A percentile compares a stretch with the other conserved stretches of the same genome.
Evolutionary conservation across 2,888 invertebrate genomes (phyloP).

Genomic region (Pelosia muscerda): DNA sequence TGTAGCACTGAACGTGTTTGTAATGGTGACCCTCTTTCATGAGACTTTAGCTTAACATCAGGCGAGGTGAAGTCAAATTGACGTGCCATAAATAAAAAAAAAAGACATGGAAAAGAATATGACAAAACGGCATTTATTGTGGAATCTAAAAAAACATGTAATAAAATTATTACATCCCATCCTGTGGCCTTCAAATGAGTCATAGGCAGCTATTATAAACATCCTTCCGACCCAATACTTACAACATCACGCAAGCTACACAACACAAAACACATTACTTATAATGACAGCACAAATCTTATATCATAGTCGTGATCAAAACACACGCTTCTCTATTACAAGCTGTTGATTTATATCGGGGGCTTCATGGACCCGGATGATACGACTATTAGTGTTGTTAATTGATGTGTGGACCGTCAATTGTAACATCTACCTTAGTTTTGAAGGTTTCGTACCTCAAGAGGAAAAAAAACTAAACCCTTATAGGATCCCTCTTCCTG

Average conservation of each 20-base stretch:
- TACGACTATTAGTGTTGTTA: slow-evolving; percentile 15
- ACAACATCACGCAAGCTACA: slow-evolving; percentile 21
- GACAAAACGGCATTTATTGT: background rate
- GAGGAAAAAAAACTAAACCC: no score
- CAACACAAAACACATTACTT: slow-evolving; percentile 28
- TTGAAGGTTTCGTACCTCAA: no score
- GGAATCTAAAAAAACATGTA: background rate
- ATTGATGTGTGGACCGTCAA: slow-evolving; percentile 31
- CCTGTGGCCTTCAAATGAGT: slow-evolving; percentile 21
- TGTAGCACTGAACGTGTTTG: no score
- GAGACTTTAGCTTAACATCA: no score
- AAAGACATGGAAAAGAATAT: background rate
- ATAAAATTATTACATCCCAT: slow-evolving; percentile 3
- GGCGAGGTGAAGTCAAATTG: no score
- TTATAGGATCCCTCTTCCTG: no score
- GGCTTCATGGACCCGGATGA: slow-evolving; percentile 29
- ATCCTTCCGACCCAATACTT: slow-evolving; percentile 25
- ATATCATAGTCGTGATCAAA: slow-evolving; percentile 41
- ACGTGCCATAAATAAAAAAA: background rate
- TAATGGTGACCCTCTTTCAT: no score
- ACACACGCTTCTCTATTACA: slow-evolving; percentile 38
- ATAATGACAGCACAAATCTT: slow-evolving; percentile 36
- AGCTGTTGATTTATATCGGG: slow-evolving; percentile 40
- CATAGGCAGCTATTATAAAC: slow-evolving; percentile 16
- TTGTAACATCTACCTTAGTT: slow-evolving; percentile 35